phyloP scores from a whole-genome alignment of 2,888 invertebrate genomes.

The Chrysotoxum bicinctum region DNA sequence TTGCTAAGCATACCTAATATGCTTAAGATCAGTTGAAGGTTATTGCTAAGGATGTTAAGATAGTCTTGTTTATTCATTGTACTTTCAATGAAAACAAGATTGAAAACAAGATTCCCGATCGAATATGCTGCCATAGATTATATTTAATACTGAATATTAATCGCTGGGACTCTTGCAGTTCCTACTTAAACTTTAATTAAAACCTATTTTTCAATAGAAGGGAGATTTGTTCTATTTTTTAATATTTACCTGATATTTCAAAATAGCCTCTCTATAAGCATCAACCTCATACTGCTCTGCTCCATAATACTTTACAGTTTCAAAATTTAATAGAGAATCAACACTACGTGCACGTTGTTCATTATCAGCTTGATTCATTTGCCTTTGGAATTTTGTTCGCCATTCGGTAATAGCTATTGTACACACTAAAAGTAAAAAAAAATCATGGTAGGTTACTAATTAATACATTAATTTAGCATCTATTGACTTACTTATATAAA shows the following conservation, averaged over 20 bases:
- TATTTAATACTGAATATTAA: too few relatives aligned
- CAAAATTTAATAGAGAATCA: constrained; percentile 98
- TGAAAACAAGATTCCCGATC: too few relatives aligned
- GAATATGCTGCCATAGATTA: too few relatives aligned
- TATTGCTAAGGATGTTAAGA: too few relatives aligned
- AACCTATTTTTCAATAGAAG: too few relatives aligned
- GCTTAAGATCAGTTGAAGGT: too few relatives aligned
- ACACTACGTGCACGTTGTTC: constrained; percentile 95
- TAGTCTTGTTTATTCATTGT: too few relatives aligned
- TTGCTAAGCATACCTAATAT: too few relatives aligned
- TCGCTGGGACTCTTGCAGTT: too few relatives aligned
- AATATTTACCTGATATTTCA: constrained; percentile 89
- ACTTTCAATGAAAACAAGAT: too few relatives aligned
- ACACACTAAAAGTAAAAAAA: constrained; percentile 83
- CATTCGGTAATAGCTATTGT: constrained; percentile 98
- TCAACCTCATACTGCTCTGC: constrained; percentile 96
- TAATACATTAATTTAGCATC: constrained; percentile 8
- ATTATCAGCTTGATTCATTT: constrained; percentile 97
- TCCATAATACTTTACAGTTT: constrained; percentile 99
- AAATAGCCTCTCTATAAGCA: constrained; percentile 91
- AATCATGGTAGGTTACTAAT: background rate
- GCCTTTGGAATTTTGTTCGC: constrained; percentile 96
- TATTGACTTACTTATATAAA: constrained; percentile 91
- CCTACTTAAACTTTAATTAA: too few relatives aligned
- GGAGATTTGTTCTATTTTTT: too few relatives aligned